phyloP scores from a whole-genome alignment of 2,797 vertebrate genomes.

The Nothura maculosa region DNA sequence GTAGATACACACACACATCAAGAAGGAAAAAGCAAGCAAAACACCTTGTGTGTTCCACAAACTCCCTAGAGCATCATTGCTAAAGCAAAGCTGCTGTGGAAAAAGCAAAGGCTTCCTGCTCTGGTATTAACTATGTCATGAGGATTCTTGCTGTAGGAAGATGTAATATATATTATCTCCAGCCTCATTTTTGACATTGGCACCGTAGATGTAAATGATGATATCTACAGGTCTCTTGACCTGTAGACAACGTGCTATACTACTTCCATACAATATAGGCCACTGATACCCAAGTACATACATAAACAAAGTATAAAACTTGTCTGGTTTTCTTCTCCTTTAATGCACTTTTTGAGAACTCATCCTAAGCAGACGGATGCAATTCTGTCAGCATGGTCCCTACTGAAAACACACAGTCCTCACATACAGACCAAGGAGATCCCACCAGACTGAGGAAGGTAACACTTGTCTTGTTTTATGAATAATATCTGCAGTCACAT shows the following conservation, averaged over 20 bases:
- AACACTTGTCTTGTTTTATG: background rate
- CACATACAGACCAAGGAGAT: background rate
- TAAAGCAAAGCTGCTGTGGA: background rate
- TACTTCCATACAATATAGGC: background rate
- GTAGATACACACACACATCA: too few species aligned
- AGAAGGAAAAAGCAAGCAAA: background rate
- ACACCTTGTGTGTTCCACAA: background rate
- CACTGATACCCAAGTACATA: background rate
- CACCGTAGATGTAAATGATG: background rate
- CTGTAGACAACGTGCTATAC: background rate
- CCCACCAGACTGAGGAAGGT: background rate
- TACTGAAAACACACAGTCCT: background rate
- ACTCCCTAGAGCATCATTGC: background rate
- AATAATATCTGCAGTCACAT: background rate
- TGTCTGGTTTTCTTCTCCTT: background rate
- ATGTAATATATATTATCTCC: accelerated
- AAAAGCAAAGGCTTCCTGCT: constrained; percentile 11
- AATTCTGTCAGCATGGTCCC: background rate
- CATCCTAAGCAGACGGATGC: accelerated
- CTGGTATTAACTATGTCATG: background rate
- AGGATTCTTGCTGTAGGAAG: background rate
- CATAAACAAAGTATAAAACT: background rate
- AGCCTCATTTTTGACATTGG: background rate
- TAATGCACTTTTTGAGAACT: background rate
- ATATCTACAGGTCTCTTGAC: background rate